These are phyloP conservation scores for Nomada lathburiana DNA, from an alignment of 2,888 invertebrate species.

Conservation along the genomic window DNA sequence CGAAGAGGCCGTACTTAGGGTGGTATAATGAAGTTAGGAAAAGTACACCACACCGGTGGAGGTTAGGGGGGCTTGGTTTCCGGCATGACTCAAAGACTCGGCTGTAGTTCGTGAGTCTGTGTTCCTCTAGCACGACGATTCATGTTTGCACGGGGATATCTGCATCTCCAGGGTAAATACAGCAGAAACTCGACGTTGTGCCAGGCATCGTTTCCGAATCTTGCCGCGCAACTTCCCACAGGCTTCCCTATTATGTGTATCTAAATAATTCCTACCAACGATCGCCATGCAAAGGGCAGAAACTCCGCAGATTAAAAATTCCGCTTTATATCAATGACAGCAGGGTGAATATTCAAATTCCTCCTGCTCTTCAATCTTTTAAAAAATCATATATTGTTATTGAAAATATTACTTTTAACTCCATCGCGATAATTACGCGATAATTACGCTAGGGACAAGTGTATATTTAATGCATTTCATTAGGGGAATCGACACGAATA, in stretches of 20 bases:
- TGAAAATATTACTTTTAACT: no score
- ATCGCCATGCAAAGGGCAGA: no score
- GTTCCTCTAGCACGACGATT: slow-evolving; percentile 25
- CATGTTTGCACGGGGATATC: slow-evolving; percentile 59
- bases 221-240: slow-evolving; percentile 13
- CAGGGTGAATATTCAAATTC: no score
- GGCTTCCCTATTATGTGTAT: neutral
- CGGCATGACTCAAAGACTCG: slow-evolving; percentile 50
- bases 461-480: no score
- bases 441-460: no score
- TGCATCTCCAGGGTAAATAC: slow-evolving; percentile 57
- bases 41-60: slow-evolving; percentile 54
- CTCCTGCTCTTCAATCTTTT: no score
- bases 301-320: neutral
- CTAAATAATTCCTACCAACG: neutral
- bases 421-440: no score
- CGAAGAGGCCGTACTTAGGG: slow-evolving; percentile 28
- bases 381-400: no score
- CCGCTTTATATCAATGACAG: neutral
- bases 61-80: slow-evolving; percentile 47
- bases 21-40: slow-evolving; percentile 63
- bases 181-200: slow-evolving; percentile 19
- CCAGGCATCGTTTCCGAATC: slow-evolving; percentile 27
- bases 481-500: no score
- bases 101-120: slow-evolving; percentile 4